Percentiles rank a stretch among this genome's conserved stretches.
These are phyloP conservation scores for Elephantulus edwardii DNA, from an alignment of 2,113 vertebrate genomes.

Conservation along the genomic window DNA sequence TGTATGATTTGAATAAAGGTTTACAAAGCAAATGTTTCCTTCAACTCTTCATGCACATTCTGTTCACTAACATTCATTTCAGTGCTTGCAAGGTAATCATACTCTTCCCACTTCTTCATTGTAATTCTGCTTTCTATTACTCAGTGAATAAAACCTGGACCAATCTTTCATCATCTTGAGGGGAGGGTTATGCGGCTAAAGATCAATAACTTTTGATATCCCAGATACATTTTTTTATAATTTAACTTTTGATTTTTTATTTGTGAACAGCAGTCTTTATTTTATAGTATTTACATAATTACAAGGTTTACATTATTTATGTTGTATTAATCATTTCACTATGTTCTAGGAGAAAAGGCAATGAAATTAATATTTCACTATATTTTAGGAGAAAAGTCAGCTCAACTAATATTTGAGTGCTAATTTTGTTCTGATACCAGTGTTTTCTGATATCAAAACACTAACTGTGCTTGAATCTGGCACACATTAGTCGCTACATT, in stretches of 20 bases:
- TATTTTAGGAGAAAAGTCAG: background rate
- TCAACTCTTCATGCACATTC: too few species aligned
- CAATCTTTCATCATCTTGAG: background rate
- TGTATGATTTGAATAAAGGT: too few species aligned
- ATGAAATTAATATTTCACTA: too few species aligned
- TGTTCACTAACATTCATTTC: too few species aligned
- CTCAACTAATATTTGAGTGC: background rate
- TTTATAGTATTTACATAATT: background rate
- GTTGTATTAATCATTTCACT: background rate
- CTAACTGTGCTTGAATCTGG: too few species aligned
- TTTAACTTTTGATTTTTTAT: background rate
- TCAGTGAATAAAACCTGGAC: background rate
- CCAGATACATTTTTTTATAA: background rate
- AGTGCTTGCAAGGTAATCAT: too few species aligned
- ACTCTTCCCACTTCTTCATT: too few species aligned
- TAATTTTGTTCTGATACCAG: background rate
- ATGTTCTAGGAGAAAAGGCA: background rate
- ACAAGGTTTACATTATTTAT: background rate
- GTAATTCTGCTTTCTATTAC: too few species aligned
- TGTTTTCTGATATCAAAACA: too few species aligned
- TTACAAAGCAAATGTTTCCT: too few species aligned
- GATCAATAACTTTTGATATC: background rate
- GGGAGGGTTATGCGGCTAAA: background rate
- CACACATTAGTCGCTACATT: too few species aligned
- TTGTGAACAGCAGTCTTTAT: background rate